Base-by-base conservation (phyloP, 1,140 invertebrate species). In the Berghia stephanieae region DNA sequence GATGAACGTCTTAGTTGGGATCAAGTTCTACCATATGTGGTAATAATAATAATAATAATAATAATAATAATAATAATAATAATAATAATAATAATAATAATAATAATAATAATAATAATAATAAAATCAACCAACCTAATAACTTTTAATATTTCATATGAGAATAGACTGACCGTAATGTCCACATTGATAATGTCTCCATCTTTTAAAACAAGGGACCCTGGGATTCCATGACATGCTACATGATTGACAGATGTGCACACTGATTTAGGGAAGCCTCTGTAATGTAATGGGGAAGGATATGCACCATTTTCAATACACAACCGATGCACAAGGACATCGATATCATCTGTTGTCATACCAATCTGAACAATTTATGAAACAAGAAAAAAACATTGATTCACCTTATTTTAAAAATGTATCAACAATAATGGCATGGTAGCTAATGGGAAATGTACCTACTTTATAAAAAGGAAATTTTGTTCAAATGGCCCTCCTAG, bases 181-280 rank as follows among this genome's bases (percentile, higher is more conserved):
- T 98, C 96, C 66, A 98, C 92, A 90, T 96, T 97, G 21, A 98
- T 91, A 75, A 97, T 96, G 87, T 98, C 97, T 36, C 96, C 96
- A 91, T 96, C 91, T 78, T 92, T 79, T 49, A 99, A 88, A 36
- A 91, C 92, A 79, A 96, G 91, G 87, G 93, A 90, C 88, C 98
- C 96, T 6, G 97, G 97, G 83, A 99, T 97, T 34, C 96, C 97
- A 91, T 99, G 97, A 83, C 95, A 96, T 34, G 93, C 94, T 10
- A 98, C 94, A 90, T 98, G 97, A 87, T 98, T 98, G 0, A 98
- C 93, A 69, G 96, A 98, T 2, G 96, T 98, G 88, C 96, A 98
- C 6, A 98, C 92, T 78, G 96, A 98, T 87, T 98, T 98, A 36
- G 96, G 96, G 88, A 95, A 99, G 2, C 93, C 92, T 73, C 91